A percentile compares a stretch with the other conserved stretches of the same genome.
Conservation (phyloP, 2,113 vertebrate genomes). For the Anolis sagrei region DNA sequence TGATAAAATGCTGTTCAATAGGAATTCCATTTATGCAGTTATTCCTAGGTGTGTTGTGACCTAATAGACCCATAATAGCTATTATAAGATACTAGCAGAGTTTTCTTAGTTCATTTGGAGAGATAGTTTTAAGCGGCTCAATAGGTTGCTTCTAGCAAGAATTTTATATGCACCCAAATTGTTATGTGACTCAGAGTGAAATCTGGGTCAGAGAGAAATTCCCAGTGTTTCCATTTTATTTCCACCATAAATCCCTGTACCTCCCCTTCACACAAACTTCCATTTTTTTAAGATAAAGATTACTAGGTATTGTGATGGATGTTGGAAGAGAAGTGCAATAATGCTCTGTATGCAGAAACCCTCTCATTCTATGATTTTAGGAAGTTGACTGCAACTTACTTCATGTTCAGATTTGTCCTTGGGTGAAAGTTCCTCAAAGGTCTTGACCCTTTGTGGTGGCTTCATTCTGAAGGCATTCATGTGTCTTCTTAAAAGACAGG, state of each 20-base stretch:
- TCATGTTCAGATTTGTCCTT: slow-evolving; percentile 63
- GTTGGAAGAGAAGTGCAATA: no score
- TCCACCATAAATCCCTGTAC: not conserved
- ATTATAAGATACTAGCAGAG: not conserved
- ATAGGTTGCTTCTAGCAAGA: not conserved
- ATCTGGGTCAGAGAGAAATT: not conserved
- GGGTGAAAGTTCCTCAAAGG: slow-evolving; percentile 77
- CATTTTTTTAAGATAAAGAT: no score
- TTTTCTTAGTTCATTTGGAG: not conserved
- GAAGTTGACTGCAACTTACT: slow-evolving; percentile 70
- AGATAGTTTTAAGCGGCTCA: no score
- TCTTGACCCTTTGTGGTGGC: slow-evolving; percentile 69
- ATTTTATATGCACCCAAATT: not conserved
- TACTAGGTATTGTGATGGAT: no score
- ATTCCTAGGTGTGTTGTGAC: not conserved
- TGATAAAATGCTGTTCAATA: not conserved
- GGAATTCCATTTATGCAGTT: not conserved
- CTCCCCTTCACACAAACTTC: no score
- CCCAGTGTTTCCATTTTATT: no score
- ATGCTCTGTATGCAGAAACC: not conserved
- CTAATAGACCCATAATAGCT: not conserved
- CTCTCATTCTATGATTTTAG: not conserved
- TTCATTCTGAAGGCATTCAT: slow-evolving; percentile 77
- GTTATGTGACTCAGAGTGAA: not conserved
- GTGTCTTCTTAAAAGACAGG: slow-evolving; percentile 67